Evolutionary conservation across 2,113 vertebrate species (phyloP), one percentile per base, ranked within the genome.

Genomic region (Larimichthys polyactis): DNA sequence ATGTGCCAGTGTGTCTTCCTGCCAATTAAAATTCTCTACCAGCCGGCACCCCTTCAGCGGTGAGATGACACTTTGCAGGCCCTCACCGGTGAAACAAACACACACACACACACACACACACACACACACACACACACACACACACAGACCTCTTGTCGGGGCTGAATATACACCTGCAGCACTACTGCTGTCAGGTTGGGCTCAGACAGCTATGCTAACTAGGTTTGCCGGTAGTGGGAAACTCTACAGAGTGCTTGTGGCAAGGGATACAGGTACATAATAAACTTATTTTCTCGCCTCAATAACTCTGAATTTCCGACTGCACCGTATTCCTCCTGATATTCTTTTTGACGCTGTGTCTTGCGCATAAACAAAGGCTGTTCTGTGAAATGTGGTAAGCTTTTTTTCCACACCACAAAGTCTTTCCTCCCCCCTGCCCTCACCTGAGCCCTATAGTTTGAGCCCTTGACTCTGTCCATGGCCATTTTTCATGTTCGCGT

Each of bases 151-250:
- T 55, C 78, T 71, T 55, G 16, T 44, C 86, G 80, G 46, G 71
- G 80, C 83, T 90, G 85, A 89, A 93, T 92, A 92, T 88, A 92
- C 82, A 89, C 82, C 86, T 84, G 81, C 66, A 86, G 71, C 70
- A 73, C 51, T 43, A 36, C 22, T 48, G 36, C 72, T 87, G 82
- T 79, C 83, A 88, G 71, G 32, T 40, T 65, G 62, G 75, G 71
- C 77, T 65, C 60, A 84, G 54, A 71, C 78, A 69, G 75, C 55
- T 67, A 79, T 83, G 83, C 84, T 82, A 90, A 91, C 81, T 81
- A 88, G 83, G 63, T 86, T 85, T 77, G 59, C 75, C 16, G 58
- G 68, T 79, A 55, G 60, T 54, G 27, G 78, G 64, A 65, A 84
- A 89, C 82, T 83, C 85, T 40, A 59, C 43, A 75, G 59, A 58